Evolutionary conservation across 1,140 invertebrate species (phyloP), one percentile per base, ranked within the genome.

Genomic region (Caenorhabditis brenneri): DNA sequence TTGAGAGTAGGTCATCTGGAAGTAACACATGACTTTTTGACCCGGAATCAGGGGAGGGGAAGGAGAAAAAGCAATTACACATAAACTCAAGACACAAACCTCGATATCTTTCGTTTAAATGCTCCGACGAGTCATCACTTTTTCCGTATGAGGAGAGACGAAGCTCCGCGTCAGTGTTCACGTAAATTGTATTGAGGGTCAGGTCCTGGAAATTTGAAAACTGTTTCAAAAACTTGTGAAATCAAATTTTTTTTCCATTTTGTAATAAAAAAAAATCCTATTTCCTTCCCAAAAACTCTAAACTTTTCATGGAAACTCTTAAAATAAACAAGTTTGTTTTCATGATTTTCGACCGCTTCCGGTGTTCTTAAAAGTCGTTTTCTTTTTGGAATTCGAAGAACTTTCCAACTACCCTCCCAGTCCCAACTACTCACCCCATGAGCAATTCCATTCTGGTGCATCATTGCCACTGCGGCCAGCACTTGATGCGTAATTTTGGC

Each of bases 1-100:
- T 74, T 27, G 65, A 74, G 22, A 74, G 65, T 46, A 74, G 65
- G 65, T 74, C 65, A 46, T 74, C 65, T 74, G 65, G 65, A 74
- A 74, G 27, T 7, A 12, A 55, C n/a, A n/a, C n/a, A n/a, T 1
- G 22, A 55, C 22, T 55, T 29, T 55, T 24, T 27, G 24, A 55
- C 53, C 53, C 24, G 24, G n/a, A 27, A 27, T 22, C n/a, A 51
- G 48, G 19, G n/a, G 48, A 51, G 48, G n/a, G 19, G n/a, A n/a
- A n/a, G n/a, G n/a, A n/a, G n/a, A 55, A 27, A 55, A 55, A 12
- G 24, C 53, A 27, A 24, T 36, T 65, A 74, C 65, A n/a, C n/a
- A n/a, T n/a, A n/a, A n/a, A n/a, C n/a, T n/a, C n/a, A n/a, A n/a
- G n/a, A n/a, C n/a, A n/a, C n/a, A n/a, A n/a, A n/a, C n/a, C 65